Percentiles rank a stretch among this genome's conserved stretches.
phyloP scores from a whole-genome alignment of 2,113 vertebrate genomes.

The Gadus chalcogrammus region DNA sequence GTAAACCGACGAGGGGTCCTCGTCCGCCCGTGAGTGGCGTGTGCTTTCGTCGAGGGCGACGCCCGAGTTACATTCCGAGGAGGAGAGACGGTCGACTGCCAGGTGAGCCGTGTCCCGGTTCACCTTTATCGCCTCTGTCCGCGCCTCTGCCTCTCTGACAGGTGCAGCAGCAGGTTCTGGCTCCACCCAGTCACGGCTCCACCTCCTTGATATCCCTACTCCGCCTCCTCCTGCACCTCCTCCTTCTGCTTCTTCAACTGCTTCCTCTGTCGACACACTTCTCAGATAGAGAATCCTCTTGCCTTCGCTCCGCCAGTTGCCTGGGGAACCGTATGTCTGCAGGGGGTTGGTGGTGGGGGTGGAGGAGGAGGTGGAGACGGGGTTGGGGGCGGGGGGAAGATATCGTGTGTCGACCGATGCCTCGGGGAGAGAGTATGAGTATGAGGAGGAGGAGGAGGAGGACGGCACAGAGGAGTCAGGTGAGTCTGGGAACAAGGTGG shows the following conservation, averaged over 20 bases:
- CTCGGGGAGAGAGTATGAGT: slow-evolving; percentile 6
- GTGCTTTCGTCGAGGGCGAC: not conserved
- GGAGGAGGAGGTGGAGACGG: no score
- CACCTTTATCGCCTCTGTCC: slow-evolving; percentile 35
- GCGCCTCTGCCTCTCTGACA: slow-evolving; percentile 36
- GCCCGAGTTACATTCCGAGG: not conserved
- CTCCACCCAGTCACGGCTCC: no score
- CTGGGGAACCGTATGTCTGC: slow-evolving; percentile 16
- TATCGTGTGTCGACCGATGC: slow-evolving; percentile 18
- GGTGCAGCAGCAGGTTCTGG: slow-evolving; percentile 32
- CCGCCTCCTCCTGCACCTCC: slow-evolving; percentile 50
- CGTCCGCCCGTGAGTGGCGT: not conserved
- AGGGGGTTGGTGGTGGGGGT: not conserved
- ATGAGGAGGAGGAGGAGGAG: slow-evolving; percentile 22
- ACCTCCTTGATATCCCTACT: no score
- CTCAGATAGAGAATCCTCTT: slow-evolving; percentile 31
- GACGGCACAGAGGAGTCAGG: slow-evolving; percentile 7
- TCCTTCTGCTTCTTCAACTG: slow-evolving; percentile 28
- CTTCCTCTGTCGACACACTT: slow-evolving; percentile 41
- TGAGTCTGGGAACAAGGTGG: slow-evolving; percentile 9
- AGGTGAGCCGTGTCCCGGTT: slow-evolving; percentile 24
- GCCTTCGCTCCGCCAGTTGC: slow-evolving; percentile 40
- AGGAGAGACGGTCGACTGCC: slow-evolving; percentile 3
- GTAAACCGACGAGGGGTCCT: not conserved
- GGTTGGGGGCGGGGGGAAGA: slow-evolving; percentile 2